Conservation (phyloP, 2,797 vertebrate species). For the Dermochelys coriacea region DNA sequence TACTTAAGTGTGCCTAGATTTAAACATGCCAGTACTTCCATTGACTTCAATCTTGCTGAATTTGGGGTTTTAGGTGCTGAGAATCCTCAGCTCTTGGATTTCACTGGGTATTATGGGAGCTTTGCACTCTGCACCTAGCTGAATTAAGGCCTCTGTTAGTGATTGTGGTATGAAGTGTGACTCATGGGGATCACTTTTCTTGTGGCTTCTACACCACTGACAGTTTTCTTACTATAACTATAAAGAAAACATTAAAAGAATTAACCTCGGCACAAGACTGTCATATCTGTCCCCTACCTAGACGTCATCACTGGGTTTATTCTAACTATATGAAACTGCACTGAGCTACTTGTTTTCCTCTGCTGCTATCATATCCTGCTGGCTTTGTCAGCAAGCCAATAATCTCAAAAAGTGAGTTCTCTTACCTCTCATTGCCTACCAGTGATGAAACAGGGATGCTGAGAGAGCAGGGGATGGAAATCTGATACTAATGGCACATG, state of each 20-base stretch:
- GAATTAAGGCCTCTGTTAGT: neutral
- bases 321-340: neutral
- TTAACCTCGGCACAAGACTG: neutral
- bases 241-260: neutral
- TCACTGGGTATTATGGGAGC: accelerated
- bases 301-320: neutral
- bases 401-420: slow-evolving; percentile 23
- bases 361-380: neutral
- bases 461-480: slow-evolving; percentile 17
- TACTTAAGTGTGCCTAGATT: neutral
- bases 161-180: neutral
- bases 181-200: neutral
- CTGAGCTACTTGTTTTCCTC: neutral
- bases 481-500: neutral
- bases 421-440: neutral
- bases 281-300: neutral
- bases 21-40: accelerated
- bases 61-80: neutral
- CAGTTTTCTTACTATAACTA: neutral
- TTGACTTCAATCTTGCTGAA: neutral
- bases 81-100: neutral
- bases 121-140: neutral
- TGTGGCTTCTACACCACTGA: neutral
- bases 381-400: slow-evolving; percentile 27
- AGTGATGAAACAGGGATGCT: neutral